Conservation (phyloP, 2,888 invertebrate species). For the Selenia dentaria region DNA sequence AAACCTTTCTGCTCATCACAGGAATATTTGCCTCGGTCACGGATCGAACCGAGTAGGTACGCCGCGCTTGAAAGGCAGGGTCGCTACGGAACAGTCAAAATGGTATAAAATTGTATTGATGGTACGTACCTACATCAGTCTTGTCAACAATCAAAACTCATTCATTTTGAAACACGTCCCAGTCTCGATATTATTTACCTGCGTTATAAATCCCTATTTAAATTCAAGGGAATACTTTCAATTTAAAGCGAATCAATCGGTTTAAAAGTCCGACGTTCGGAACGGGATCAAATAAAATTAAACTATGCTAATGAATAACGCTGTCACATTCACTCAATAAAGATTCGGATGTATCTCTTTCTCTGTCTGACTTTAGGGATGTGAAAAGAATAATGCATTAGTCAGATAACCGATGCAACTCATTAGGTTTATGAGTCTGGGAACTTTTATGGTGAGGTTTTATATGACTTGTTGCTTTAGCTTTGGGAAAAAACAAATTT, state of each 20-base stretch:
- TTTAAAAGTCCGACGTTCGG: constrained; percentile 32
- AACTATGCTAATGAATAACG: constrained; percentile 40
- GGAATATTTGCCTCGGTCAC: no score
- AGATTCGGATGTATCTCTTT: constrained; percentile 21
- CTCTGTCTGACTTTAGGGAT: constrained; percentile 36
- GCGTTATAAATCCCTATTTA: constrained; percentile 24
- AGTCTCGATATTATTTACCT: no score
- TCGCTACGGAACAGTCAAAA: no score
- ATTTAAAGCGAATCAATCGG: constrained; percentile 44
- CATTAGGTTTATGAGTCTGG: constrained; percentile 39
- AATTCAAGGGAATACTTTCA: constrained; percentile 46
- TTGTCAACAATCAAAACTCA: no score
- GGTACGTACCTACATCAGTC: no score
- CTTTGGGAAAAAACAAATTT: constrained; percentile 9
- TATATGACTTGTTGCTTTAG: constrained; percentile 31
- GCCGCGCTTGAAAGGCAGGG: no score
- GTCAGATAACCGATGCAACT: constrained; percentile 44
- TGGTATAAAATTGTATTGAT: no score
- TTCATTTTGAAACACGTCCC: no score
- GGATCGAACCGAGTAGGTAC: no score
- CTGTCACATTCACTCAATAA: constrained; percentile 32
- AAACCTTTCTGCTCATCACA: no score
- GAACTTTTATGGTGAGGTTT: constrained; percentile 30
- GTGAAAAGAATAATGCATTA: constrained; percentile 49
- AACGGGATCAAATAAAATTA: constrained; percentile 40